Base-by-base conservation (phyloP, 2,888 invertebrate species). In the Meghimatium bilineatum region DNA sequence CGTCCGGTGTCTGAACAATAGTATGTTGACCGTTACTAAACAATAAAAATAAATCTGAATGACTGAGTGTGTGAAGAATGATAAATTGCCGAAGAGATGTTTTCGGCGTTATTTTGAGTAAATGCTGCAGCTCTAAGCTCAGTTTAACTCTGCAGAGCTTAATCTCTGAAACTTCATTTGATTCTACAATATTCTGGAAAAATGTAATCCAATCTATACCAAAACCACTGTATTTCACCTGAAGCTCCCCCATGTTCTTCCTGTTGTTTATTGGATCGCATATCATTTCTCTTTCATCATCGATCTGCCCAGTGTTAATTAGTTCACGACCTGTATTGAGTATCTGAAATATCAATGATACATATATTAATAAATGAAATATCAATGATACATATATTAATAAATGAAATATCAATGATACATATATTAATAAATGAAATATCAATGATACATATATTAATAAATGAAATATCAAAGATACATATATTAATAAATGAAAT, bases 1-100 rank as follows among this genome's bases (percentile, higher is more conserved):
- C 71, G 20, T 69, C 71, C 1, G 60, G 60, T 38, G 79, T 17
- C 38, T 83, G 60, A 10, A 32, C 71, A 6, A 67, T 44, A 26
- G 36, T 83, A 12, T 60, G 52, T 26, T 52, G 86, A 83, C 20
- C 71, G 85, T 74, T 84, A 83, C 88, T 87, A 44, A 88, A 84
- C 2, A 89, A 72, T 12, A 86, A 29, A 71, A 86, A 89, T 81
- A 90, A 80, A 69, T 89, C 89, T 52, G 88, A 89, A 77, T 89
- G 86, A 0, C 86, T 82, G 1, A 90, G 85, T 8, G 88, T 86
- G 79, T 87, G 86, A 26, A 88, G 86, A 38, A 90, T 87, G 52
- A 88, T 83, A 76, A 88, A 90, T 77, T 87, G 88, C 77, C 89
- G 87, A 1, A 90, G 56, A 23, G 82, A n/a, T 34, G 77, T 60